Base-by-base conservation (phyloP, 2,113 vertebrate genomes). In the Mustela lutreola region DNA sequence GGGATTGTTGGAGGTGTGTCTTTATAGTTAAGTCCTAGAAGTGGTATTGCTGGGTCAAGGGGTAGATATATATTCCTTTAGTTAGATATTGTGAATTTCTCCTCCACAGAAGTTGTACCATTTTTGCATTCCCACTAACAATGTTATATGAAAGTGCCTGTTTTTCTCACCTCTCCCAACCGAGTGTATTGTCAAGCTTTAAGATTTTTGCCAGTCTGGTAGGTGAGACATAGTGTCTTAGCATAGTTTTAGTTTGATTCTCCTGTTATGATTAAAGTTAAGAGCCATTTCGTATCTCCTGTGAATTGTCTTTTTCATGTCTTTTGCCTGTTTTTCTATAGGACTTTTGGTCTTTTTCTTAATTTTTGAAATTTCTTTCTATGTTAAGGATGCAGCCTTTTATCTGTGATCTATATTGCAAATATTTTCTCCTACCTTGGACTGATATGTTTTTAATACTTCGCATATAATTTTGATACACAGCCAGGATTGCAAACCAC, bases 301-400 rank as follows among this genome's bases (percentile, higher is more conserved):
- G 24, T 89, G 16, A 79, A 48, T 50, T 58, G 14, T 87, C 60
- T 93, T 4, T 4, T 94, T 85, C 50, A 75, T 75, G 8, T 76
- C 31, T 94, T 97, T 88, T 94, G 39, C 45, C 75, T 31, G 58
- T 81, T 96, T 88, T 88, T 81, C 71, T 60, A 10, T 71, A 62
- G 76, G 63, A 70, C 62, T 84, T 96, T 95, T 56, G 39, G 9
- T 75, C 79, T 81, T 97, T 67, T 79, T 91, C 62, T 93, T 88
- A 12, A 91, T 84, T 95, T 95, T 80, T 90, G 8, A 53, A 93
- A 71, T n/a, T 21, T 86, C 26, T 90, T 76, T 83, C 15, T 26
- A 22, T 58, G 7, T 84, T 71, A 94, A 90, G 8, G 4, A 18
- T 71, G 45, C 82, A 60, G 36, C 50, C 48, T 10, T 93, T 89